Percentiles rank a stretch among this genome's conserved stretches.
phyloP scores from a whole-genome alignment of 2,113 vertebrate species.

The Myotis brandtii region DNA sequence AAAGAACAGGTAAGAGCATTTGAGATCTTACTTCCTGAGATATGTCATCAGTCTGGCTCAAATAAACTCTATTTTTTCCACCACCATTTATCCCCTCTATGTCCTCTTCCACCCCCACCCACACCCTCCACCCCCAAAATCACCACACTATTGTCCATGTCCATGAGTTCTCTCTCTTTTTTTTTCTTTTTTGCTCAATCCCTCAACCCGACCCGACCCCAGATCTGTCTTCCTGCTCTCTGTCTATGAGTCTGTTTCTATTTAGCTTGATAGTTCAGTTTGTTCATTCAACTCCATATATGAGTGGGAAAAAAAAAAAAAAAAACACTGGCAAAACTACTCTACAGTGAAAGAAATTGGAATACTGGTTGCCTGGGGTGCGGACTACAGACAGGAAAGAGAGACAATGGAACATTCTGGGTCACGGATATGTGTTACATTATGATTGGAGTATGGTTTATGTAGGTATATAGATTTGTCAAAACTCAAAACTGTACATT shows the following conservation, averaged over 20 bases:
- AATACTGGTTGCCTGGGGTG: not conserved
- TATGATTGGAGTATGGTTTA: not conserved
- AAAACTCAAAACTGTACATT: not conserved
- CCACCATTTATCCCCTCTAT: too few species aligned
- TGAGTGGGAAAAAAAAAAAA: too few species aligned
- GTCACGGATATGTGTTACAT: not conserved
- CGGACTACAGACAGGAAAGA: not conserved
- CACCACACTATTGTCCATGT: too few species aligned
- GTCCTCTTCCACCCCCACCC: too few species aligned
- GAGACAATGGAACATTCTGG: not conserved
- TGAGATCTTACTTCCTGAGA: not conserved
- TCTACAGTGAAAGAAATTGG: not conserved
- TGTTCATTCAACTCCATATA: too few species aligned
- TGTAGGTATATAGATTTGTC: not conserved
- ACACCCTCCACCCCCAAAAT: too few species aligned
- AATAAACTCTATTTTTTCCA: not conserved
- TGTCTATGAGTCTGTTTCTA: too few species aligned
- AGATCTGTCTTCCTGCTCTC: too few species aligned
- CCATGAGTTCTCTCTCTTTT: too few species aligned
- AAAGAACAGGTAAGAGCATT: not conserved
- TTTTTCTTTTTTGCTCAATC: too few species aligned
- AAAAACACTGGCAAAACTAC: not conserved
- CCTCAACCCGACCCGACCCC: too few species aligned
- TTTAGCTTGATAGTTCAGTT: too few species aligned
- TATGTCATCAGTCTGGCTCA: not conserved